Conservation (phyloP, 1,140 invertebrate species). For the Cheumatopsyche charites region DNA sequence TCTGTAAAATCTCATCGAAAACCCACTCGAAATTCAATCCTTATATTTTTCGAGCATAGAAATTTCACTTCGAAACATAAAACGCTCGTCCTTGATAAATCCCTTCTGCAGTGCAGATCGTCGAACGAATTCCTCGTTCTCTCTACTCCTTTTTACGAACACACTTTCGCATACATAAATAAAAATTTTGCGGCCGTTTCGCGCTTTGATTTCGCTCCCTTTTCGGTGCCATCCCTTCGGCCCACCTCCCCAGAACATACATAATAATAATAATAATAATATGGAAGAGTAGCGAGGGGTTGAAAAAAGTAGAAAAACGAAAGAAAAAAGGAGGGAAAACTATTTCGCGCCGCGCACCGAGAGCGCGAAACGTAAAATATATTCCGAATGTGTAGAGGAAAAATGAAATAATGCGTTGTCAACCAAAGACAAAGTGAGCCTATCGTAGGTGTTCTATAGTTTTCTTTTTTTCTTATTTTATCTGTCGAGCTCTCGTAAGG, state of each 20-base stretch:
- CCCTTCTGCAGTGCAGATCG: too few relatives aligned
- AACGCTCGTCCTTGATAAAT: too few relatives aligned
- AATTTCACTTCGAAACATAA: too few relatives aligned
- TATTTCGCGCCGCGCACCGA: constrained; percentile 21
- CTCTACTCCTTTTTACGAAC: too few relatives aligned
- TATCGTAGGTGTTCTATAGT: not conserved
- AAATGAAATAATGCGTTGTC: constrained; percentile 39
- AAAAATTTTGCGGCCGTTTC: not conserved
- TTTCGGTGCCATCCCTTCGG: too few relatives aligned
- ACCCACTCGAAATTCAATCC: not conserved
- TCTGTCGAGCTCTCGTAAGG: not conserved
- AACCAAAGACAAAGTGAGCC: constrained; percentile 36
- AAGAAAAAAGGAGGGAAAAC: constrained; percentile 30
- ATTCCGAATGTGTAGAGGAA: constrained; percentile 2
- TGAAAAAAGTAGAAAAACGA: too few relatives aligned
- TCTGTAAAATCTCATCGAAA: too few relatives aligned
- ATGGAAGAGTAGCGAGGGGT: too few relatives aligned
- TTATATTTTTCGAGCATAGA: not conserved
- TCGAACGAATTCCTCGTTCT: too few relatives aligned
- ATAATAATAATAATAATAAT: too few relatives aligned
- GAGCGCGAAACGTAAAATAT: constrained; percentile 33
- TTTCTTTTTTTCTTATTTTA: not conserved
- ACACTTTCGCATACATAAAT: not conserved
- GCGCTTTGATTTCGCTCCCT: not conserved
- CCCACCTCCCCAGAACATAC: too few relatives aligned